These are phyloP conservation scores for Leptopilina boulardi DNA, from an alignment of 1,140 invertebrate species.

Conservation along the genomic window DNA sequence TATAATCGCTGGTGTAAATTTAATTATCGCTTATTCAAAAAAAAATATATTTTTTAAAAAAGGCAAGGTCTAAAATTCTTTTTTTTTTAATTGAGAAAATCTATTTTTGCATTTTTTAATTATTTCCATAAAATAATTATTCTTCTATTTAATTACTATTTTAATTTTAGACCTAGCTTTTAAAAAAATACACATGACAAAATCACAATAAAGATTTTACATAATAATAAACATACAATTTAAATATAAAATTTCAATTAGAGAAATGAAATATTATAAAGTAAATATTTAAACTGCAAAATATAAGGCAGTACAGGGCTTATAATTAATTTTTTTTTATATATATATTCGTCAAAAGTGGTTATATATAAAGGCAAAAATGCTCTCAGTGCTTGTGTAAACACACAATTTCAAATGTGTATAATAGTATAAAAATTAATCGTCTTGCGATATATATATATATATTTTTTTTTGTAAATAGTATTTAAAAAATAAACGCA, in stretches of 20 bases:
- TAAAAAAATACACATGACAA: background rate
- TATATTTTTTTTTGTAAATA: conserved; percentile 27
- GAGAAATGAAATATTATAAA: conserved; percentile 78
- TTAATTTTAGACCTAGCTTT: background rate
- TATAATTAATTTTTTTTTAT: background rate
- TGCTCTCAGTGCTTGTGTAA: conserved; percentile 2
- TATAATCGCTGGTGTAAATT: background rate
- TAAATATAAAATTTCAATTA: conserved; percentile 73
- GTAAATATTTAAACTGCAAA: background rate
- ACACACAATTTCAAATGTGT: conserved; percentile 19
- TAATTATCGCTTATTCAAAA: background rate
- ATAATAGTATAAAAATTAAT: conserved; percentile 23
- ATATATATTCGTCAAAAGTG: background rate
- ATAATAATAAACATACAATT: background rate
- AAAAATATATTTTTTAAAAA: background rate
- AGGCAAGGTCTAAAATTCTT: background rate
- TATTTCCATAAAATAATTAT: background rate
- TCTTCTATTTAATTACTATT: background rate
- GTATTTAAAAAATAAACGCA: conserved; percentile 21
- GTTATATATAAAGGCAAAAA: background rate
- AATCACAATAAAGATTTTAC: background rate
- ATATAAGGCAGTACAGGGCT: background rate
- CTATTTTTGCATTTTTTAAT: background rate
- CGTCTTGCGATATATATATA: background rate
- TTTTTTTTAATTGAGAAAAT: background rate